Evolutionary conservation across 2,888 invertebrate genomes (phyloP).

Genomic region (Nasonia oneida): DNA sequence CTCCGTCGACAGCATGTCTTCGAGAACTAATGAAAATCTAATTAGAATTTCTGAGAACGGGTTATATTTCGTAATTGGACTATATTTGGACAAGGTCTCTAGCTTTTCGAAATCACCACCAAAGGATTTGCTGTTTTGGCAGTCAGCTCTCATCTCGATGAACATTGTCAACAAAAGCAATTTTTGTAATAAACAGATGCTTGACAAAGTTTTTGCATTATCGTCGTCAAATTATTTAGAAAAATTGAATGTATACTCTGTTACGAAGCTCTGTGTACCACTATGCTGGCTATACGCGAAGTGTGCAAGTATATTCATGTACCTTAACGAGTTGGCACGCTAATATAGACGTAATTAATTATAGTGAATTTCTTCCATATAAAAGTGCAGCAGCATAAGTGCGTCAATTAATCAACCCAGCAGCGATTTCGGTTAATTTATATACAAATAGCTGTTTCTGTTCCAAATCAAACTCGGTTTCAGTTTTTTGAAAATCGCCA

Average conservation of each 20-base stretch:
- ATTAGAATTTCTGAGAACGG: conserved; percentile 19
- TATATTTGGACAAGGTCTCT: neutral
- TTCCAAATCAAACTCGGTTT: no score
- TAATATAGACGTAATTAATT: neutral
- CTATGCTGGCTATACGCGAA: neutral
- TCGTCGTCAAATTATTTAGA: no score
- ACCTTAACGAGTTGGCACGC: neutral
- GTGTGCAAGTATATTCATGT: neutral
- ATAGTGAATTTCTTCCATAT: no score
- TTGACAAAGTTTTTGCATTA: neutral
- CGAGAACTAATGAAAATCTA: conserved; percentile 27
- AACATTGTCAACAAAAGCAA: neutral
- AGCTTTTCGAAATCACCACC: neutral
- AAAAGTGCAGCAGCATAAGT: no score
- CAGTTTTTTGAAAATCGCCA: no score
- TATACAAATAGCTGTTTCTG: no score
- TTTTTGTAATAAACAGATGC: neutral
- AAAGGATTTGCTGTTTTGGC: neutral
- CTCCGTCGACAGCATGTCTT: neutral
- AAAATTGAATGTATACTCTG: no score
- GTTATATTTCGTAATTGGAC: conserved; percentile 10
- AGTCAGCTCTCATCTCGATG: neutral
- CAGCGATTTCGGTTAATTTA: no score
- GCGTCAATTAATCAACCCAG: no score
- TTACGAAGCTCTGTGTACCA: no score